Evolutionary conservation across 2,888 invertebrate genomes (phyloP), one percentile per base, ranked within the genome.

Genomic region (Sarcophaga caerulescens): DNA sequence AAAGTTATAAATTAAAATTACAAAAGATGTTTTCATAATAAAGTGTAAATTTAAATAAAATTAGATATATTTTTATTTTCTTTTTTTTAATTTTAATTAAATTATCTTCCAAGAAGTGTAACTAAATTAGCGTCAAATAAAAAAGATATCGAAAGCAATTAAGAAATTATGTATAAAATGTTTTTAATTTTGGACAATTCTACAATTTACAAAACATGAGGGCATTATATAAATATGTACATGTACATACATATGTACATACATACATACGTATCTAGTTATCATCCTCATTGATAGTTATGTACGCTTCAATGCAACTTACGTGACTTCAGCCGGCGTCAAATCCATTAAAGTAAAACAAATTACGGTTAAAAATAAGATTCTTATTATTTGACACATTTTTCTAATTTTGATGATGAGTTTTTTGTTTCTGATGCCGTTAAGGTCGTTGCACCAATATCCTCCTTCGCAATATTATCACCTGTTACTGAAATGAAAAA

Each of bases 291-390:
- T 74, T 57, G 4, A 65, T 17, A 73, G 19, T 12, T 73, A 60
- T 44, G 19, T 60, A 47, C 10, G 14, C 47, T 77, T 52, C 23
- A 78, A 73, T 59, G 60, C 21, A 85, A 91, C 91, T 91, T 89
- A 93, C 93, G 90, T 88, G 88, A 91, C 88, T 83, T 89, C 89
- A 66, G 89, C 89, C 71, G 89, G 88, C 60, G 89, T 88, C 84
- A 89, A 74, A 79, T 90, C 88, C 87, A 91, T 87, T 71, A 90
- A 89, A 81, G 89, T 88, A 78, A 90, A 84, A 57, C 89, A 90
- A 90, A 92, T 90, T 89, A 92, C 88, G 85, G 89, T 88, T 89
- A 92, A 88, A 86, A 91, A 88, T 77, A 92, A 79, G 82, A 91
- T 88, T 87, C 87, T 90, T 88, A 90, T 90, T 88, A 90, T 89